Conservation (phyloP, 2,888 invertebrate species). For the Folsomia manolachei region DNA sequence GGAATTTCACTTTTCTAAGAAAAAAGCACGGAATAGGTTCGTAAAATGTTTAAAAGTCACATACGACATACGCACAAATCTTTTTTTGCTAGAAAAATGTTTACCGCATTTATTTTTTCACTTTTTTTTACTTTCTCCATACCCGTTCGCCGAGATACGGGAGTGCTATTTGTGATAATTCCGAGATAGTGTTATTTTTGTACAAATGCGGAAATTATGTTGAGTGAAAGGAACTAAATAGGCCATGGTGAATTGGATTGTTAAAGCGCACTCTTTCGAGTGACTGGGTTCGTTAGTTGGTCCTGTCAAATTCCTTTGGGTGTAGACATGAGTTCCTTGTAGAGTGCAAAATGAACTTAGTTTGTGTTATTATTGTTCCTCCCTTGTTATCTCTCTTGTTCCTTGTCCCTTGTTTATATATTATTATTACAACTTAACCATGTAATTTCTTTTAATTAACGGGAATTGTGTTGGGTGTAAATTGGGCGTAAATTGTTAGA, state of each 20-base stretch:
- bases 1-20: background rate
- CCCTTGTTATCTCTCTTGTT: background rate
- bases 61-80: background rate
- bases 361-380: no score
- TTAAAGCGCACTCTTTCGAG: background rate
- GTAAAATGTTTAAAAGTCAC: no score
- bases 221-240: no score
- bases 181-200: background rate
- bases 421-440: background rate
- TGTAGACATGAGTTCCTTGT: no score
- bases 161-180: background rate
- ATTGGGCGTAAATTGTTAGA: no score
- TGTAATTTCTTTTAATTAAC: background rate
- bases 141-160: no score
- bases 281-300: background rate
- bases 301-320: background rate
- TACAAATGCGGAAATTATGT: background rate
- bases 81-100: background rate
- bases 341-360: background rate
- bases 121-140: no score
- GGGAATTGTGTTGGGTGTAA: background rate
- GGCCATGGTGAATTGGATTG: background rate
- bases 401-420: background rate
- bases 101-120: background rate
- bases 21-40: background rate